Evolutionary conservation across 2,888 invertebrate species (phyloP), one percentile per base, ranked within the genome.

Genomic region (Athalia rosae): DNA sequence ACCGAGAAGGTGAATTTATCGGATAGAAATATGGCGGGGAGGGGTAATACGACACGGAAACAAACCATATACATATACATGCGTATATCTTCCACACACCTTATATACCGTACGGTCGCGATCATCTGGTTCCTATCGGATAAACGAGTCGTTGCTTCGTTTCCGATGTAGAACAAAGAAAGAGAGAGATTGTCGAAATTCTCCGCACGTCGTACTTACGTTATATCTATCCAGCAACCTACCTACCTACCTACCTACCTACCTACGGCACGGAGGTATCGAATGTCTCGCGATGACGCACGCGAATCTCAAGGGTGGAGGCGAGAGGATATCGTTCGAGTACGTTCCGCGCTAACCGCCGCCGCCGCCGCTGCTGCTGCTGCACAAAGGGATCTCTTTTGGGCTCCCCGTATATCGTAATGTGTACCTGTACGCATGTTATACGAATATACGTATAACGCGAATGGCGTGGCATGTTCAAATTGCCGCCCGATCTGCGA

Each of bases 201-300:
- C 28, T 28, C 28, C 28, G 28, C 28, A 28, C 28, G 28, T 28
- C 28, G 28, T 28, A 28, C 28, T 28, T 2, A 28, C 28, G 28
- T 28, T 28, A 61, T 15, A 64, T 5, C 8, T 64, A 64, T 47
- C 45, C 28, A 50, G 50, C 50, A 7, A 7, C 7, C 50, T 1
- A 11, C 63, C 63, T 45, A 13, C 63, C 28, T 2, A 8, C 8
- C 2, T 15, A 28, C 9, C 9, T 8, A 7, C 8, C 8, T 61
- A 62, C 64, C 4, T 47, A 64, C 64, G 64, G 64, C 64, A 15
- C 7, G 45, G 47, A 28, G 13, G 53, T 67, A 67, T 67, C 67
- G 67, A 53, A 67, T 67, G 67, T 67, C 67, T 67, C 28, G 28
- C 53, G 5, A 67, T 67, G 67, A 67, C 67, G 67, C 67, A 67